Percentiles rank a stretch among this genome's conserved stretches.
phyloP scores from a whole-genome alignment of 1,140 invertebrate species.

The Euura lappo region DNA sequence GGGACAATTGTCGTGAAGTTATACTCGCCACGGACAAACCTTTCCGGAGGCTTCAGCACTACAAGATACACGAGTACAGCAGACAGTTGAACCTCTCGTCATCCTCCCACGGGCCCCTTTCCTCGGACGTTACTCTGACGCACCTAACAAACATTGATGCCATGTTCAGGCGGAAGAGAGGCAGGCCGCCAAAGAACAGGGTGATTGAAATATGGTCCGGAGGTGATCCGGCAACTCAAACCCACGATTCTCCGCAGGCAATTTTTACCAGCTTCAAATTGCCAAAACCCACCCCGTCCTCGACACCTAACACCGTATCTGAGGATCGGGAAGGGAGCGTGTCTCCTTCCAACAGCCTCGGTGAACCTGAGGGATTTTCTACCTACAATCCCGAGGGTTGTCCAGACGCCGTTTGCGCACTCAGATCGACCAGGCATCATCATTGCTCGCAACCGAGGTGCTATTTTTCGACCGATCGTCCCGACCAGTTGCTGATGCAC shows the following conservation, averaged over 20 bases:
- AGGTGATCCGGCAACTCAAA: conserved; percentile 61
- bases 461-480: conserved; percentile 69
- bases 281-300: conserved; percentile 70
- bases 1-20: conserved; percentile 86
- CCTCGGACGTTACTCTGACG: conserved; percentile 67
- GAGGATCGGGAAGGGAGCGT: conserved; percentile 60
- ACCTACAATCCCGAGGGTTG: conserved; percentile 67
- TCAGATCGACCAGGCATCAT: conserved; percentile 66
- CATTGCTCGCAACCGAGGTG: conserved; percentile 80
- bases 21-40: conserved; percentile 84
- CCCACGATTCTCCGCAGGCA: conserved; percentile 80
- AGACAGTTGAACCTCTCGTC: conserved; percentile 53
- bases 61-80: conserved; percentile 81
- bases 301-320: conserved; percentile 50
- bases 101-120: conserved; percentile 60
- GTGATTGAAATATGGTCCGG: conserved; percentile 90
- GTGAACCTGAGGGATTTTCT: conserved; percentile 63
- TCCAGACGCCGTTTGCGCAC: conserved; percentile 69
- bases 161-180: conserved; percentile 89
- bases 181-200: conserved; percentile 89
- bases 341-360: conserved; percentile 50
- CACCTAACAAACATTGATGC: conserved; percentile 81
- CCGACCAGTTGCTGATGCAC: conserved; percentile 74
- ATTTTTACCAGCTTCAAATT: conserved; percentile 94
- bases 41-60: conserved; percentile 87